Evolutionary conservation across 2,888 invertebrate genomes (phyloP).

Genomic region (Piscicola geometra): DNA sequence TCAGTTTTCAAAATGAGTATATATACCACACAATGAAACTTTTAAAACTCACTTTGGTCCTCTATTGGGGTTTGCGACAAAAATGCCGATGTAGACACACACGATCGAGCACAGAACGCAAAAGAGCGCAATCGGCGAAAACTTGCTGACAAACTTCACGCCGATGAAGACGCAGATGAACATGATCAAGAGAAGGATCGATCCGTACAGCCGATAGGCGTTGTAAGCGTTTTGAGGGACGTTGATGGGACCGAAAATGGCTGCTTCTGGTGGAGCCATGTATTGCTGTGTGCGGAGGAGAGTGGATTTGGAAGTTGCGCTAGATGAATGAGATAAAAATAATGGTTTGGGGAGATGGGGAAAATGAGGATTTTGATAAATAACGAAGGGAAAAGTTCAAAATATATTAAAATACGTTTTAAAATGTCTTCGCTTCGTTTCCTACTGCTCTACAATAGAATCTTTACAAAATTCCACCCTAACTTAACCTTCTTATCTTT

Average conservation of each 20-base stretch:
- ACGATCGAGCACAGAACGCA: conserved; percentile 93
- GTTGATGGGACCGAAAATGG: conserved; percentile 74
- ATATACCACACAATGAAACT: too few species aligned
- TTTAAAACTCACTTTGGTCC: conserved; percentile 43
- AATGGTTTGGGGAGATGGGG: too few species aligned
- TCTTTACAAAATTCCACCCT: too few species aligned
- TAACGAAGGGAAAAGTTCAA: too few species aligned
- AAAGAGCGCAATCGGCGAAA: conserved; percentile 89
- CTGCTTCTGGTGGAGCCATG: conserved; percentile 61
- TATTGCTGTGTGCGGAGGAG: conserved; percentile 51
- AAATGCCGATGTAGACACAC: conserved; percentile 91
- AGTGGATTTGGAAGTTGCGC: too few species aligned
- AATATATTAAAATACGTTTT: too few species aligned
- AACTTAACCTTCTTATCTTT: too few species aligned
- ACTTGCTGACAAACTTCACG: conserved; percentile 97
- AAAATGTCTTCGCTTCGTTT: too few species aligned
- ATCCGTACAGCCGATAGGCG: conserved; percentile 95
- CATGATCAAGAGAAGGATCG: conserved; percentile 79
- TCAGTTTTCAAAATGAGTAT: too few species aligned
- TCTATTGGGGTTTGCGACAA: conserved; percentile 54
- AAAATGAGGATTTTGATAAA: too few species aligned
- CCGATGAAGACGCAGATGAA: conserved; percentile 88
- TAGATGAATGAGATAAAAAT: too few species aligned
- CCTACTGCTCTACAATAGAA: too few species aligned
- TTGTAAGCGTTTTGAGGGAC: conserved; percentile 78